Conservation (phyloP, 35 echinoderm and acorn worm species). For the Amphiura filiformis region DNA sequence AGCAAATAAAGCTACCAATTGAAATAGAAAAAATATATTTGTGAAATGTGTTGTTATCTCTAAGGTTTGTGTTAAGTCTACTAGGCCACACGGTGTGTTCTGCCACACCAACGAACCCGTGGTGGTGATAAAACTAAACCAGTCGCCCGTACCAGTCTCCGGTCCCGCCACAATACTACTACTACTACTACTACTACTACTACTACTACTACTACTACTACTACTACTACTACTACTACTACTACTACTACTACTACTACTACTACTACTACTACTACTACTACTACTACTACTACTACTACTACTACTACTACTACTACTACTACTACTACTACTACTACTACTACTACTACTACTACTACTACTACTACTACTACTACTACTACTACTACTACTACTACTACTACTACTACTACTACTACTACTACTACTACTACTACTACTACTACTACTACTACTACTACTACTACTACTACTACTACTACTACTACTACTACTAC, state of each 20-base stretch:
- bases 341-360: constrained; percentile 26
- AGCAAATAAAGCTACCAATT: no score
- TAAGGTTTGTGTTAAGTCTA: no score
- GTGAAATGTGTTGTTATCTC: no score
- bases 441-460: neutral
- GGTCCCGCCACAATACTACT: constrained; percentile 5
- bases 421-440: neutral
- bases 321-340: constrained; percentile 11
- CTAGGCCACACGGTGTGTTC: no score
- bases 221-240: constrained; percentile 1
- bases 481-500: constrained; percentile 1
- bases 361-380: constrained; percentile 27
- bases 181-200: constrained; percentile 15
- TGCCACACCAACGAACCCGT: no score
- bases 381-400: constrained; percentile 26
- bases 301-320: neutral
- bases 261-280: constrained; percentile 4
- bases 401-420: constrained; percentile 29
- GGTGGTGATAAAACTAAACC: no score
- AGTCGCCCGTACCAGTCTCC: no score
- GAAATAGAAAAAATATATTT: no score
- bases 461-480: neutral
- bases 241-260: constrained; percentile 6
- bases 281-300: neutral
- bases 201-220: constrained; percentile 25